Evolutionary conservation across 2,888 invertebrate species (phyloP), one percentile per base, ranked within the genome.

Genomic region (Eucera pruinosa): DNA sequence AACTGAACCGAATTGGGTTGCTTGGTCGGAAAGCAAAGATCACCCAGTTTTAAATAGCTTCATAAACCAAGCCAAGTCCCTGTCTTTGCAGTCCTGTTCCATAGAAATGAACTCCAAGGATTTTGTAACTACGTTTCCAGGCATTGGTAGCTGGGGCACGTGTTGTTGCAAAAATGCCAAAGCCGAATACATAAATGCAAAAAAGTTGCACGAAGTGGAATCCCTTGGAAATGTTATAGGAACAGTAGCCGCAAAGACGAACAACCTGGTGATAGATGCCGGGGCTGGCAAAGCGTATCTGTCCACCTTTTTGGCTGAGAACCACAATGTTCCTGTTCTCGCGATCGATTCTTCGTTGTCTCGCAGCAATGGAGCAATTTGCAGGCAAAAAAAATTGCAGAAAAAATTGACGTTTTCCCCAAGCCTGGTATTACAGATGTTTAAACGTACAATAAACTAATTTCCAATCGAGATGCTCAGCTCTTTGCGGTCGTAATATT

Each of bases 211-310:
- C 90, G 97, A 97, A 94, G 88, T 91, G 47, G 86, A 87, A 68
- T 61, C 77, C 25, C 81, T 91, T 25, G 86, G 90, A 6, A 83
- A 82, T 66, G 60, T 90, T 5, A 66, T 91, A 20, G 82, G 77
- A 27, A 65, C 81, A 73, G 67, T 89, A 20, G 82, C 87, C 23
- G 43, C 78, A 25, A 45, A 74, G 6, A 75, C 86, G 11, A 48
- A 67, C 39, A 81, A 80, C 62, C 78, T 92, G 43, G 83, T 91
- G 11, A 89, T 98, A 18, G 98, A 98, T 90, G 95, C 97, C 48
- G 98, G 98, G 0, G 97, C 97, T 88, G 98, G 98, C 0, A 96
- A 97, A 89, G 98, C 98, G 0, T 97, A 97, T 91, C 93, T 98
- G 43, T 96, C 97, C 0, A 87, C 87, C n/a, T 74, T 86, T 76